Conservation (phyloP, 2,113 vertebrate species). For the pig (Sus scrofa) region DNA sequence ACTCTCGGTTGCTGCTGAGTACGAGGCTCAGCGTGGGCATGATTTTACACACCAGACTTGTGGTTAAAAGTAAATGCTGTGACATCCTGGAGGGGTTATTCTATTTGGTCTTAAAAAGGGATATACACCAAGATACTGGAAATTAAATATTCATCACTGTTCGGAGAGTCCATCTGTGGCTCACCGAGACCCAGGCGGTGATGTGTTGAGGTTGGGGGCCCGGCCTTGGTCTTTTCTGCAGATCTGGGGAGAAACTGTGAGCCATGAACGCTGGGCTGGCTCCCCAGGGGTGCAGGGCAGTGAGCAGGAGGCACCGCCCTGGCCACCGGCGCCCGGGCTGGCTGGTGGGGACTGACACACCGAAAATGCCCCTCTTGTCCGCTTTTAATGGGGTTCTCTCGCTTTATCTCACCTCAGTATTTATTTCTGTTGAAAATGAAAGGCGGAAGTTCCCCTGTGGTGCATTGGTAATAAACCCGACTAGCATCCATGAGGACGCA, state of each 20-base stretch:
- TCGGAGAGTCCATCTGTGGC: background rate
- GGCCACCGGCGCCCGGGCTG: background rate
- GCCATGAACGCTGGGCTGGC: background rate
- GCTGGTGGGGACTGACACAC: background rate
- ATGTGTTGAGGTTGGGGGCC: background rate
- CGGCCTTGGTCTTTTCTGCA: background rate
- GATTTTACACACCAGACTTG: background rate
- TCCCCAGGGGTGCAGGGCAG: background rate
- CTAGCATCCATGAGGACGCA: too few species aligned
- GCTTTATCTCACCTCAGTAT: background rate
- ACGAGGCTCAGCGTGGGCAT: background rate
- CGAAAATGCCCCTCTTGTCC: background rate
- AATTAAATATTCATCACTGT: background rate
- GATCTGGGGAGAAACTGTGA: background rate
- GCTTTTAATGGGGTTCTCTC: too few species aligned
- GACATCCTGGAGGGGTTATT: background rate
- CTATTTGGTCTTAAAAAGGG: background rate
- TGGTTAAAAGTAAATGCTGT: background rate
- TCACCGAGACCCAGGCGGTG: fast-evolving
- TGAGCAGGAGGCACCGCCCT: background rate
- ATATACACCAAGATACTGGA: background rate
- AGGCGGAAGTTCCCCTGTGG: too few species aligned
- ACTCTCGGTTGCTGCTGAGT: fast-evolving
- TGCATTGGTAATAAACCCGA: too few species aligned
- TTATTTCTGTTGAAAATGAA: background rate